Base-by-base conservation (phyloP, 2,888 invertebrate species). In the Lamellibrachia columna region DNA sequence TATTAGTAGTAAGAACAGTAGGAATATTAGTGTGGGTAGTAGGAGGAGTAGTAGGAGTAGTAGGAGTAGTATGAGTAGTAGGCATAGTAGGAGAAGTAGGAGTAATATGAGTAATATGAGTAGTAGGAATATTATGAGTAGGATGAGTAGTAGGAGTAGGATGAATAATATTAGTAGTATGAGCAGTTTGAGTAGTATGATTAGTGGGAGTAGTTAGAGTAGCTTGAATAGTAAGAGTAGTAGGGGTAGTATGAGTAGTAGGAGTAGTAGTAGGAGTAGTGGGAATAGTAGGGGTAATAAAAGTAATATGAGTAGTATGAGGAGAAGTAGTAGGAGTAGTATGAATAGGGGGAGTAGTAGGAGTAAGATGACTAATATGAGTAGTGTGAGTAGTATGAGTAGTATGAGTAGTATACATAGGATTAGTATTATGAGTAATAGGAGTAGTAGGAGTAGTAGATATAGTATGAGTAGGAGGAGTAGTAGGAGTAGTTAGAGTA, bases 201-300 rank as follows among this genome's bases (percentile, higher is more conserved):
- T 4, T 55, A 55, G 91, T 7, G 28, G 91, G 3, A 52, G 91
- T 91, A 91, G 28, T 91, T 9, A 6, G 3, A 52, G 28, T 91
- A 91, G 91, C 28, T 7, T 4, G 7, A 91, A 40, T 91, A 40
- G 90, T 40, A 90, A 11, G 0, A 52, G 90, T 90, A 90, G 90
- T 3, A 90, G 90, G 7, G 0, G 90, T 90, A 90, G 11, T 3
- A 52, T 7, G 0, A 90, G 90, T 90, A 90, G 90, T 28, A 1
- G 90, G 7, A 91, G n/a, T 91, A 91, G 91, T 40, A 52, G 3
- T 91, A 91, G 91, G 9, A 52, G 91, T 91, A 91, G 91, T 91
- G 4, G 3, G 7, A n/a, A 1, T 91, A 3, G 91, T 91, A 91
- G 55, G 7, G 0, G 55, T 55, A 55, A 1, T 55, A 55, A 9